phyloP scores from a whole-genome alignment of 2,113 vertebrate species.

The Cephalopholis sonnerati region DNA sequence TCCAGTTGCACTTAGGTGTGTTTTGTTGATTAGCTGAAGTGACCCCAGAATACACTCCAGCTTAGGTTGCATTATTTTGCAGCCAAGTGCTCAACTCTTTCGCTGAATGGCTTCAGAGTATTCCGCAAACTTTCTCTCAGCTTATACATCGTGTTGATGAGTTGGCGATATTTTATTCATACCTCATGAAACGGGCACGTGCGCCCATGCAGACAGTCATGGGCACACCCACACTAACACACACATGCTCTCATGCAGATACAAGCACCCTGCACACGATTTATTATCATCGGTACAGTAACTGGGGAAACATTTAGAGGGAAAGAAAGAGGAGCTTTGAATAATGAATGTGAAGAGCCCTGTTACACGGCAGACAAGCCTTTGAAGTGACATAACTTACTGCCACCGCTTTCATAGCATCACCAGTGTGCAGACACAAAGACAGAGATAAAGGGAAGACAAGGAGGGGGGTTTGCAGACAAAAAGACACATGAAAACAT shows the following conservation, averaged over 20 bases:
- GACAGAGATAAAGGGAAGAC: constrained; percentile 60
- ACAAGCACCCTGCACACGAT: constrained; percentile 31
- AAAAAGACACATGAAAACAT: constrained; percentile 44
- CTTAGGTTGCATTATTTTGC: constrained; percentile 14
- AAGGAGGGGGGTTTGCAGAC: neutral
- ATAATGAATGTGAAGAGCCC: constrained; percentile 82
- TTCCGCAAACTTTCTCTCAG: constrained; percentile 7
- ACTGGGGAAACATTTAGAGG: constrained; percentile 78
- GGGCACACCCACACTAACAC: constrained; percentile 24
- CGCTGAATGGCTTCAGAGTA: neutral
- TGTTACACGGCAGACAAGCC: constrained; percentile 77
- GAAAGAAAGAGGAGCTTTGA: constrained; percentile 79
- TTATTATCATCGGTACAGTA: constrained; percentile 72
- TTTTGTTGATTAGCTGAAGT: constrained; percentile 17
- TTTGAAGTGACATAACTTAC: constrained; percentile 84
- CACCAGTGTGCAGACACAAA: constrained; percentile 65
- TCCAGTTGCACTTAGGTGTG: constrained; percentile 4
- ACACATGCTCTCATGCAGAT: constrained; percentile 9
- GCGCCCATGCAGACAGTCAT: neutral
- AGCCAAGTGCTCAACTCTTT: neutral
- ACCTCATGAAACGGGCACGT: constrained; percentile 45
- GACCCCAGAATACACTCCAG: constrained; percentile 14
- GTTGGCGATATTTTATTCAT: constrained; percentile 47
- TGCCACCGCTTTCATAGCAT: constrained; percentile 72
- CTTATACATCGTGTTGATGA: constrained; percentile 13